Evolutionary conservation across 2,113 vertebrate species (phyloP).

Genomic region (Lasiurus cinereus): DNA sequence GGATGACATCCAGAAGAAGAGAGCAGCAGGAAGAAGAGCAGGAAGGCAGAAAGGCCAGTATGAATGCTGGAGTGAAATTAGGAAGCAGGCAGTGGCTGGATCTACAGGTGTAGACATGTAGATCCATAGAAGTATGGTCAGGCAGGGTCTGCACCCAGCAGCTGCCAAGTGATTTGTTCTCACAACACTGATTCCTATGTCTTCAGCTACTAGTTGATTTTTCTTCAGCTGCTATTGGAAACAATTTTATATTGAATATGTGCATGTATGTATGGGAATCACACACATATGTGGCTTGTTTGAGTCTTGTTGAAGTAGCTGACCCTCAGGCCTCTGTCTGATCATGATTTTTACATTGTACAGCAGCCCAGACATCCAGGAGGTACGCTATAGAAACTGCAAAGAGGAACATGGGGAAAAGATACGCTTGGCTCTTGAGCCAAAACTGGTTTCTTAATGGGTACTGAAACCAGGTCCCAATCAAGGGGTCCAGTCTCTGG

Average conservation of each 20-base stretch:
- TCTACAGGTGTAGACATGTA: neutral
- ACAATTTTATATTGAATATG: neutral
- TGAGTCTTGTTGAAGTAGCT: conserved; percentile 49
- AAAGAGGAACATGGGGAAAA: neutral
- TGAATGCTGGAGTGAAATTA: neutral
- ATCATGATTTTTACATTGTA: conserved; percentile 55
- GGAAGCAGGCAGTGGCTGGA: neutral
- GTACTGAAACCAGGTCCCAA: conserved; percentile 61
- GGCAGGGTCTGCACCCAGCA: neutral
- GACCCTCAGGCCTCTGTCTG: conserved; percentile 53
- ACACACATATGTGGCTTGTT: conserved; percentile 20
- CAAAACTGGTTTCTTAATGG: conserved; percentile 55
- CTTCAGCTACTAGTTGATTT: neutral
- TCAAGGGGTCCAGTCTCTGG: conserved; percentile 33
- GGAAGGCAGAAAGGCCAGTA: neutral
- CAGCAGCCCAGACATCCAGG: conserved; percentile 46
- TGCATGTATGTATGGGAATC: neutral
- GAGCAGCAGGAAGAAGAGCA: neutral
- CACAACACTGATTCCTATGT: neutral
- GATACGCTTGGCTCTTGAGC: neutral
- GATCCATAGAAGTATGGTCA: neutral
- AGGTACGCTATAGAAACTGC: conserved; percentile 20
- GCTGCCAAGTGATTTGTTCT: neutral
- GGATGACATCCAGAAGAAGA: neutral
- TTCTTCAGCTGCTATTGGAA: neutral